Percentiles rank a stretch among this genome's conserved stretches.
Evolutionary conservation across 2,888 invertebrate genomes (phyloP).

Genomic region (Ptilodon capucinus): DNA sequence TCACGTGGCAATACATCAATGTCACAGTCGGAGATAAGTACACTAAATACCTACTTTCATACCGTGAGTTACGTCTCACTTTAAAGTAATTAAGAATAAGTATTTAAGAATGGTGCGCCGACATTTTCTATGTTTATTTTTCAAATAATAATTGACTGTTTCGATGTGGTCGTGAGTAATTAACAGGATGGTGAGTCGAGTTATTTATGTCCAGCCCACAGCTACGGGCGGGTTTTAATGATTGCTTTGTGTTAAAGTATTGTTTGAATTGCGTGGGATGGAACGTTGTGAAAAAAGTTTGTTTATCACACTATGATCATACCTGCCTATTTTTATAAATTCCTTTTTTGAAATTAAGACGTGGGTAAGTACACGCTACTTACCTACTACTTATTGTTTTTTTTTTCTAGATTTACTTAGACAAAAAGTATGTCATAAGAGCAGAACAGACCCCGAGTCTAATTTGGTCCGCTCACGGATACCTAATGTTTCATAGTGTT

Average conservation of each 20-base stretch:
- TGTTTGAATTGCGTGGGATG: slow-evolving; percentile 29
- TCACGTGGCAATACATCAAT: slow-evolving; percentile 69
- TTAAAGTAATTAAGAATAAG: slow-evolving; percentile 78
- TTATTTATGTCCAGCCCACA: slow-evolving; percentile 57
- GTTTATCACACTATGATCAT: slow-evolving; percentile 16
- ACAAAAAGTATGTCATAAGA: too few species aligned
- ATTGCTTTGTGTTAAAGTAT: slow-evolving; percentile 34
- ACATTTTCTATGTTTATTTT: slow-evolving; percentile 49
- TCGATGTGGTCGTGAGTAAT: slow-evolving; percentile 56
- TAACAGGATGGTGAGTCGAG: slow-evolving; percentile 48
- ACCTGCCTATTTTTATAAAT: neutral
- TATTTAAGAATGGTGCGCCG: slow-evolving; percentile 60
- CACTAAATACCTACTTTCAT: slow-evolving; percentile 73
- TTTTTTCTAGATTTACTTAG: too few species aligned
- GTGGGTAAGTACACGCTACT: too few species aligned
- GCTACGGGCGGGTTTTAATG: slow-evolving; percentile 43
- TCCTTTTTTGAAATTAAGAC: too few species aligned
- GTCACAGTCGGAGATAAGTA: slow-evolving; percentile 64
- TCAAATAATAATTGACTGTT: slow-evolving; percentile 72
- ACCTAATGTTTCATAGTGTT: too few species aligned
- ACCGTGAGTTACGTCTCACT: slow-evolving; percentile 77
- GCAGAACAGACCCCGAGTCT: too few species aligned
- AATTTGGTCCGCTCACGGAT: too few species aligned
- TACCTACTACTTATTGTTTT: too few species aligned
- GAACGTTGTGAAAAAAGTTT: slow-evolving; percentile 17